Percentiles rank a stretch among this genome's conserved stretches.
Evolutionary conservation across 2,888 invertebrate species (phyloP).

Genomic region (Drosophila merina): DNA sequence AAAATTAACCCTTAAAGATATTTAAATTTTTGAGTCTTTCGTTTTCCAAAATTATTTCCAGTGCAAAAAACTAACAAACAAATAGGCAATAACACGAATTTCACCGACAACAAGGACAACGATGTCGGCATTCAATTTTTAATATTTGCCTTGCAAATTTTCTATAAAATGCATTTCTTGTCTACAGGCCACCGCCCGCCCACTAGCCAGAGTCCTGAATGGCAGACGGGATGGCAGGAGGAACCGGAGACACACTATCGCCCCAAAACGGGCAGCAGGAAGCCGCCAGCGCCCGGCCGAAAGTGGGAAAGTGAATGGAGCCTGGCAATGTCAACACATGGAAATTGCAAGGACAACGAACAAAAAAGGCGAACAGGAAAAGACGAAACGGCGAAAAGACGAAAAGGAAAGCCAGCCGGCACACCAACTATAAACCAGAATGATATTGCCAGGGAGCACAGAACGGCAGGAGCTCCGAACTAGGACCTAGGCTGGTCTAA

Average conservation of each 20-base stretch:
- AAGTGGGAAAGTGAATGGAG: constrained; percentile 52
- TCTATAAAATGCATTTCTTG: constrained; percentile 75
- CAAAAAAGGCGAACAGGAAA: constrained; percentile 14
- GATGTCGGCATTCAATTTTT: constrained; percentile 70
- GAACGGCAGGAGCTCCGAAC: constrained; percentile 15
- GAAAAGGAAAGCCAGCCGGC: constrained; percentile 42
- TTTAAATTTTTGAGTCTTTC: no score
- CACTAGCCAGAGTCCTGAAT: background rate
- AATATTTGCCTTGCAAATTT: constrained; percentile 77
- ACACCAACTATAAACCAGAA: constrained; percentile 33
- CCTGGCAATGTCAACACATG: constrained; percentile 73
- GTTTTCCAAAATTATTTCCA: background rate
- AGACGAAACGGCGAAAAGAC: constrained; percentile 23
- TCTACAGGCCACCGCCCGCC: constrained; percentile 48
- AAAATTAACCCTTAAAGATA: background rate
- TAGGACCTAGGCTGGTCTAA: constrained; percentile 22
- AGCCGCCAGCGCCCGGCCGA: constrained; percentile 49
- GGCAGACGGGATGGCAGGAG: constrained; percentile 9
- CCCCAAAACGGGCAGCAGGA: constrained; percentile 48
- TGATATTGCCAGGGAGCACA: constrained; percentile 23
- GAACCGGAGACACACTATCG: constrained; percentile 28
- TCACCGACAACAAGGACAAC: constrained; percentile 26
- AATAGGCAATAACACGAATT: constrained; percentile 44
- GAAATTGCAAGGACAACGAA: constrained; percentile 72
- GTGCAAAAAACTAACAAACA: constrained; percentile 44